phyloP scores from a whole-genome alignment of 2,113 vertebrate species.

The Galeopterus variegatus region DNA sequence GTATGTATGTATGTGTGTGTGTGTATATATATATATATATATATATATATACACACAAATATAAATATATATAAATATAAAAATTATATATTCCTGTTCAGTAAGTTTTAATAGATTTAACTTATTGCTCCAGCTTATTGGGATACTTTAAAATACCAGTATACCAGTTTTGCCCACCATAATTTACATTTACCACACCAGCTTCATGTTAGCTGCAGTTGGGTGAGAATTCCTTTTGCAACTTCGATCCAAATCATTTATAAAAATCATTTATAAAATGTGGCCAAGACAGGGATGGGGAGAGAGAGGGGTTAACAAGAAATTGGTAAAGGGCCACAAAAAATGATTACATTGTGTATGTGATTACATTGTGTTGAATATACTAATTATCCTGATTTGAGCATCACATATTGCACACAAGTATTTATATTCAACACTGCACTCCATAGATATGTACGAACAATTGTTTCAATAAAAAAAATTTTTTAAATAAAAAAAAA shows the following conservation, averaged over 20 bases:
- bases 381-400: too few species aligned
- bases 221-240: not conserved
- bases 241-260: constrained; percentile 12
- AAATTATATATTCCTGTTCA: constrained; percentile 41
- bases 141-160: constrained; percentile 44
- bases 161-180: constrained; percentile 25
- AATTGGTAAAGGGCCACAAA: too few species aligned
- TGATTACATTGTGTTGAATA: too few species aligned
- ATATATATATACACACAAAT: too few species aligned
- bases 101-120: constrained; percentile 11
- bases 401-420: too few species aligned
- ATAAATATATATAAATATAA: too few species aligned
- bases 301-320: too few species aligned
- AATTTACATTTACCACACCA: not conserved
- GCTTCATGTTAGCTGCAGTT: not conserved
- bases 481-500: too few species aligned
- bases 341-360: too few species aligned
- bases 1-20: fast-evolving
- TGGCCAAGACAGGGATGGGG: not conserved
- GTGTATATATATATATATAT: too few species aligned
- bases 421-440: too few species aligned
- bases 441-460: too few species aligned
- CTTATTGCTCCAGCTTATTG: not conserved
- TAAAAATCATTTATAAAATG: not conserved
- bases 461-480: not conserved